phyloP scores from a whole-genome alignment of 2,888 invertebrate species.

The Eueremaeus valkanovi region DNA sequence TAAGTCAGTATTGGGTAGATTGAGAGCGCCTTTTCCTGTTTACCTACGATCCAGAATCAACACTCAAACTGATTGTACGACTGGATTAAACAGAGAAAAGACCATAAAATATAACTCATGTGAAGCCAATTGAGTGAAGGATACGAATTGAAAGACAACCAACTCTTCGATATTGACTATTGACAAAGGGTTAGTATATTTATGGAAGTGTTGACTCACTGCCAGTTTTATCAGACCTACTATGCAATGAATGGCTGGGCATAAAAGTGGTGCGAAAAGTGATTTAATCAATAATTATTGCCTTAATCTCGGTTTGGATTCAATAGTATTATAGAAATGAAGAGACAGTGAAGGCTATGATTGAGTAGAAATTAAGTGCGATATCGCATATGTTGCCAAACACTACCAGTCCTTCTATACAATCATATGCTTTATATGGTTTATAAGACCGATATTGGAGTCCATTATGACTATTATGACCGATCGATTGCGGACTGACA shows the following conservation, averaged over 20 bases:
- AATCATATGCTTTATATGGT: neutral
- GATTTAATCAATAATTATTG: constrained; percentile 28
- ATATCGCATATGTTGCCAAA: constrained; percentile 31
- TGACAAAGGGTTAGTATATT: constrained; percentile 4
- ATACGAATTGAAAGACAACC: neutral
- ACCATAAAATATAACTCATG: constrained; percentile 19
- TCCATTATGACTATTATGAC: constrained; percentile 17
- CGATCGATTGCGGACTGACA: neutral
- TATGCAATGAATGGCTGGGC: neutral
- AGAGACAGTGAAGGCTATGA: neutral
- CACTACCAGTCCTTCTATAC: neutral
- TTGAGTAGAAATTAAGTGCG: constrained; percentile 31
- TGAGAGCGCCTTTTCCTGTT: constrained; percentile 29
- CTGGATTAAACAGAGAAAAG: constrained; percentile 8
- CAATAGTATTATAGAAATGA: neutral
- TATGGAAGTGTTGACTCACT: neutral
- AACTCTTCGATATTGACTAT: constrained; percentile 3
- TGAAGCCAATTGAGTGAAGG: too few relatives aligned
- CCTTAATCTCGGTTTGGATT: constrained; percentile 10
- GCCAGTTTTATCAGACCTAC: neutral
- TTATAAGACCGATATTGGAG: constrained; percentile 6
- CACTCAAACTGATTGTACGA: constrained; percentile 22
- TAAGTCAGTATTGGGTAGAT: constrained; percentile 17
- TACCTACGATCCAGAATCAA: constrained; percentile 8
- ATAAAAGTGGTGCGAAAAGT: neutral